These are phyloP conservation scores for Takifugu bimaculatus DNA, from an alignment of 2,113 vertebrate species.

Conservation along the genomic window DNA sequence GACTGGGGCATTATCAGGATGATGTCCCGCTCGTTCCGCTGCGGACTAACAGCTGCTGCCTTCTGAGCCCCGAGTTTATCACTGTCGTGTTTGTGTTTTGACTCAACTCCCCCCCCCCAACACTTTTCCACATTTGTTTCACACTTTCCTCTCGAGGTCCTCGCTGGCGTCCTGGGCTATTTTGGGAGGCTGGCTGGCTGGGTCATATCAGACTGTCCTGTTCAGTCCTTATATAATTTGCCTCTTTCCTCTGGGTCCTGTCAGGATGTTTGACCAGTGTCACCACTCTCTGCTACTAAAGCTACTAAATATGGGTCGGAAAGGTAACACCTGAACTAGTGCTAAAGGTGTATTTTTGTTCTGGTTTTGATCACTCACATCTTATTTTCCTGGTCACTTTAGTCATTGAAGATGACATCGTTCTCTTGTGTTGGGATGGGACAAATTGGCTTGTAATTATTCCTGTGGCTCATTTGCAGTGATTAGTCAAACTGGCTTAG, in stretches of 20 bases:
- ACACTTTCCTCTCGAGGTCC: background rate
- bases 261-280: slow-evolving; percentile 11
- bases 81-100: background rate
- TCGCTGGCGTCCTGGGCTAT: slow-evolving; percentile 22
- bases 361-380: background rate
- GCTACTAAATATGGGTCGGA: background rate
- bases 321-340: background rate
- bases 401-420: too few relatives aligned
- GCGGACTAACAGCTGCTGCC: slow-evolving; percentile 40
- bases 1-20: background rate
- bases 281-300: background rate
- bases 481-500: too few relatives aligned
- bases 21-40: slow-evolving; percentile 31
- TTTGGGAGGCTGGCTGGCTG: slow-evolving; percentile 3
- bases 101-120: background rate
- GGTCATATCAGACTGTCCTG: slow-evolving; percentile 17
- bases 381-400: too few relatives aligned
- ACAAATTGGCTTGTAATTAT: too few relatives aligned
- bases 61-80: slow-evolving; percentile 2
- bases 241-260: slow-evolving; percentile 18
- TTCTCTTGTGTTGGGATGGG: too few relatives aligned
- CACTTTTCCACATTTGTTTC: background rate
- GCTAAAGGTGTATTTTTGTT: background rate
- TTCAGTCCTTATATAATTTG: slow-evolving; percentile 39
- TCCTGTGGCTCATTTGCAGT: too few relatives aligned